Evolutionary conservation across 2,113 vertebrate genomes (phyloP).

Genomic region (Menura novaehollandiae): DNA sequence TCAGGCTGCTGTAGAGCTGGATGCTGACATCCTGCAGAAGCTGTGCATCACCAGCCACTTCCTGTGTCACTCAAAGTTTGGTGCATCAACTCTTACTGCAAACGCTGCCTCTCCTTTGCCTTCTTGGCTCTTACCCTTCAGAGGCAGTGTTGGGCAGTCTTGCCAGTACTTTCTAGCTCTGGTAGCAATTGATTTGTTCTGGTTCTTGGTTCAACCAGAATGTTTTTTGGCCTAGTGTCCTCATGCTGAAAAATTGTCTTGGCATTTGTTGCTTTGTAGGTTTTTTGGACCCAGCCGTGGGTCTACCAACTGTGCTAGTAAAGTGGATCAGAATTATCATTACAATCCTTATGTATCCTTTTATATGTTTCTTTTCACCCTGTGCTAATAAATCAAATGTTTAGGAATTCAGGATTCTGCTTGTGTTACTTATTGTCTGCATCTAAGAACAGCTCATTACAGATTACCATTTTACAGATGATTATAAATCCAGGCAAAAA

Average conservation of each 20-base stretch:
- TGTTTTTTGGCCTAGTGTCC: neutral
- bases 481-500: neutral
- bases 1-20: neutral
- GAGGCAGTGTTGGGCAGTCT: neutral
- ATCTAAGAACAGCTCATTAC: neutral
- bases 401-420: neutral
- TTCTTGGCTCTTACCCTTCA: neutral
- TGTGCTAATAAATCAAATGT: neutral
- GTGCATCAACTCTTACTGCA: neutral
- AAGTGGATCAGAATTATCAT: neutral
- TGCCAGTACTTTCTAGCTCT: neutral
- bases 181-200: neutral
- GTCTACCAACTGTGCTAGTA: neutral
- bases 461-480: neutral
- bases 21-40: accelerated
- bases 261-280: neutral
- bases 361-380: neutral
- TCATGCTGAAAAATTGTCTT: neutral
- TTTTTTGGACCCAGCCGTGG: neutral
- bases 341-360: neutral
- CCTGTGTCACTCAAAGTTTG: neutral
- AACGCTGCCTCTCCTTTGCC: accelerated
- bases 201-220: neutral
- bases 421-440: neutral
- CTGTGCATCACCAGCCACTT: neutral